Evolutionary conservation across 2,797 vertebrate species (phyloP), one percentile per base, ranked within the genome.

Genomic region (Oreochromis grahami): DNA sequence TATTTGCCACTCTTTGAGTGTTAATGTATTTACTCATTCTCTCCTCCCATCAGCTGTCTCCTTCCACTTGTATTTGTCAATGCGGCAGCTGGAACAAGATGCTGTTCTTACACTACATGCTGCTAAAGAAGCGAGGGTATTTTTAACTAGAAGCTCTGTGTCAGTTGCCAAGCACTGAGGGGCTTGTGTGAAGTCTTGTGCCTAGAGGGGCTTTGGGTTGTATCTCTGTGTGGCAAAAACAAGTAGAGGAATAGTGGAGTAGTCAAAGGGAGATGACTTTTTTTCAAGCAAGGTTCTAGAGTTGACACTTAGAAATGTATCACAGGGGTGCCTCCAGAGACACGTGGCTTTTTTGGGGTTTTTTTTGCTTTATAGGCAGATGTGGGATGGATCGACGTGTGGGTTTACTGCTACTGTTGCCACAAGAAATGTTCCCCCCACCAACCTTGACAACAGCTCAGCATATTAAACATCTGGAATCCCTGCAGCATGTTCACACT

Each of bases 291-390:
- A 94, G 93, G 91, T 94, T 92, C 89, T 87, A 83, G 93, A 96
- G 94, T 94, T 95, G 93, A 91, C 93, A 94, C 93, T 91, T 84
- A 89, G 86, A 92, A 90, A 92, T 90, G 91, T 91, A 91, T 93
- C 91, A 91, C 82, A 90, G 90, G 45, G 81, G 84, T 56, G 88
- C 94, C 94, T 94, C 87, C 74, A 91, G 95, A 94, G 95, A 95
- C 95, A 91, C 86, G 83, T 87, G 88, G 91, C 91, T 89, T 95
- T 95, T 94, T 86, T 91, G 26, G 26, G 26, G 4, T 7, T 12
- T 36, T 90, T 90, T 90, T 88, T 88, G 80, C 82, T 81, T 77
- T 83, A 82, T 79, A 89, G 90, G 87, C 84, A 88, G 83, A 88
- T 86, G 78, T 86, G 53, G 70, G 82, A 79, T 58, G 79, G 81